Percentiles rank a stretch among this genome's conserved stretches.
phyloP scores from a whole-genome alignment of 2,888 invertebrate genomes.

The Lepidocyrtoides sp. region DNA sequence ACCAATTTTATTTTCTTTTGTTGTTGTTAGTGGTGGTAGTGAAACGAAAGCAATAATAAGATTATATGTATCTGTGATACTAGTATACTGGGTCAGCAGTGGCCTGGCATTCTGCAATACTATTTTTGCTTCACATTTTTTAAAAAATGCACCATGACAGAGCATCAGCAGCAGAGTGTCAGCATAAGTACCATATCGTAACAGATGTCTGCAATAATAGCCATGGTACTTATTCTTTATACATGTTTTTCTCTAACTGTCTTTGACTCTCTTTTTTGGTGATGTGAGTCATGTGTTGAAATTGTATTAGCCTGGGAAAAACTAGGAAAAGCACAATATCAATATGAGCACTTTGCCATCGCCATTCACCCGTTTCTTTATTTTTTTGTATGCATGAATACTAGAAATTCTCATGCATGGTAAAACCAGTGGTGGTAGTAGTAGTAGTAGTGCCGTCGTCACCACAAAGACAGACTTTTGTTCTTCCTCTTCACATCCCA shows the following conservation, averaged over 20 bases:
- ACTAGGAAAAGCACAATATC: slow-evolving; percentile 25
- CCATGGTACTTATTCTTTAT: slow-evolving; percentile 25
- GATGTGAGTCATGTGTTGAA: slow-evolving; percentile 39
- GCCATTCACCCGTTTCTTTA: neutral
- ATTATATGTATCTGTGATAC: slow-evolving; percentile 52
- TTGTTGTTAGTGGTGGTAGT: neutral
- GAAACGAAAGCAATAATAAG: slow-evolving; percentile 29
- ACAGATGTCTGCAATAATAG: slow-evolving; percentile 51
- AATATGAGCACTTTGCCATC: slow-evolving; percentile 17
- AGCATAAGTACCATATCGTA: neutral
- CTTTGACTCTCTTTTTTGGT: slow-evolving; percentile 12
- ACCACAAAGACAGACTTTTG: neutral
- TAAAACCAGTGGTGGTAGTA: slow-evolving; percentile 29
- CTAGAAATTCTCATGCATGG: slow-evolving; percentile 48
- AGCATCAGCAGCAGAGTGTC: neutral
- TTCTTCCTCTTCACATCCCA: neutral
- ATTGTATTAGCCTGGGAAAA: slow-evolving; percentile 32
- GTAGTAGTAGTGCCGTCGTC: neutral
- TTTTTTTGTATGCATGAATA: neutral
- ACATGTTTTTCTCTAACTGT: slow-evolving; percentile 11
- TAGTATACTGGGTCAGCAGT: slow-evolving; percentile 47
- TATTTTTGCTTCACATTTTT: neutral
- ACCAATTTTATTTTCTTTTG: neutral
- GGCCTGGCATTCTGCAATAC: neutral
- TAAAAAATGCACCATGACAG: neutral